Evolutionary conservation across 2,113 vertebrate genomes (phyloP), one percentile per base, ranked within the genome.

Genomic region (Tauraco erythrolophus): DNA sequence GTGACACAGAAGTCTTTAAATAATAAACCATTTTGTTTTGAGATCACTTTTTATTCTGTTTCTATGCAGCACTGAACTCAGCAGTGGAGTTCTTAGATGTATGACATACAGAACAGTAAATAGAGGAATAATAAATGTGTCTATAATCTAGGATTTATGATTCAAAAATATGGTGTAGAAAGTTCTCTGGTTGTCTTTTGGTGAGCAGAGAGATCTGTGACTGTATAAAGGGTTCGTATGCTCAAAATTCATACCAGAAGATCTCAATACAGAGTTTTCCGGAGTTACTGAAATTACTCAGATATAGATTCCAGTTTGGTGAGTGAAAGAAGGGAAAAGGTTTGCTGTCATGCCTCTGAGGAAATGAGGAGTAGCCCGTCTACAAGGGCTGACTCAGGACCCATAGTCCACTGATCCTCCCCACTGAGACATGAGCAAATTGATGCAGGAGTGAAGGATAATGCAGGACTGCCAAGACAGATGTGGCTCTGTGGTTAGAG

Each of bases 111-210:
- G 27, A 85, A 48, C 3, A 54, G 19, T 37, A 88, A 92, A 91
- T 33, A 9, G 86, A 94, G 8, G 19, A 77, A 33, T 54, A 66
- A n/a, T 6, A 27, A 78, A 65, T 16, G 4, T 39, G 19, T 37
- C 37, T 50, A 15, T 57, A 83, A 54, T 61, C n/a, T 37, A 66
- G 37, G 16, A 61, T 92, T 85, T 74, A 33, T n/a, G 7, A 4
- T 45, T 54, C 66, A 19, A 66, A 94, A 51, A 62, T 74, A 54
- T 1, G 1, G 9, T 31, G 14, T 33, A 18, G 8, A 37, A 66
- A 84, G 28, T 4, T 66, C 15, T 80, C 0, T 0, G 3, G 10
- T 64, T 0, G 1, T 43, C 6, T 51, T 72, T 82, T 64, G 18
- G 13, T 87, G 37, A 71, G 17, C 25, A 71, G 30, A 28, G 35